These are phyloP conservation scores for Apis dorsata DNA, from an alignment of 1,140 invertebrate genomes.

Conservation along the genomic window DNA sequence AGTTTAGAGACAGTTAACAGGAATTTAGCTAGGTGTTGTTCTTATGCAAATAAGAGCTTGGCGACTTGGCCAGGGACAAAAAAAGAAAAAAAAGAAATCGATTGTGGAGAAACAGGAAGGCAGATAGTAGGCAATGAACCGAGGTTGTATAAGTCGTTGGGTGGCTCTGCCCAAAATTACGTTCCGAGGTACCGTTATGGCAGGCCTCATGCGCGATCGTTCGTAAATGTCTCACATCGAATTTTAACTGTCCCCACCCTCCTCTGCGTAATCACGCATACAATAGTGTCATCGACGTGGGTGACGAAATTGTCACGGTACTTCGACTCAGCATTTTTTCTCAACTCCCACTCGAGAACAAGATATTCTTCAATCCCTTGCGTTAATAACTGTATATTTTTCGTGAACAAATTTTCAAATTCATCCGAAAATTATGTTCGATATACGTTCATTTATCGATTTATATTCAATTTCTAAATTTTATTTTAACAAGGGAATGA, in stretches of 20 bases:
- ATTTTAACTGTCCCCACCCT: constrained; percentile 38
- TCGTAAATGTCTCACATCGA: constrained; percentile 39
- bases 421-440: no score
- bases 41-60: neutral
- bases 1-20: neutral
- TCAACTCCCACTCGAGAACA: neutral
- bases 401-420: no score
- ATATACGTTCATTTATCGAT: no score
- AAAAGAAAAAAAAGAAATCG: constrained; percentile 7
- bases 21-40: neutral
- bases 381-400: no score
- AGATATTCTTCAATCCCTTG: neutral
- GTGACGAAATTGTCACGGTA: constrained; percentile 5
- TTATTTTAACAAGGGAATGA: no score
- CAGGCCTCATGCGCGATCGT: constrained; percentile 46
- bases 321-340: neutral
- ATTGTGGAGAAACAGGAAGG: constrained; percentile 29
- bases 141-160: constrained; percentile 43
- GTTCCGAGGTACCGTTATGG: constrained; percentile 71
- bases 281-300: constrained; percentile 12
- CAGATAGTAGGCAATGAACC: constrained; percentile 58
- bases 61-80: no score
- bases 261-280: neutral
- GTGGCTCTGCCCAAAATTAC: constrained; percentile 72
- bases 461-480: no score